Base-by-base conservation (phyloP, 2,797 vertebrate species). In the Melanotaenia parkinsoni region DNA sequence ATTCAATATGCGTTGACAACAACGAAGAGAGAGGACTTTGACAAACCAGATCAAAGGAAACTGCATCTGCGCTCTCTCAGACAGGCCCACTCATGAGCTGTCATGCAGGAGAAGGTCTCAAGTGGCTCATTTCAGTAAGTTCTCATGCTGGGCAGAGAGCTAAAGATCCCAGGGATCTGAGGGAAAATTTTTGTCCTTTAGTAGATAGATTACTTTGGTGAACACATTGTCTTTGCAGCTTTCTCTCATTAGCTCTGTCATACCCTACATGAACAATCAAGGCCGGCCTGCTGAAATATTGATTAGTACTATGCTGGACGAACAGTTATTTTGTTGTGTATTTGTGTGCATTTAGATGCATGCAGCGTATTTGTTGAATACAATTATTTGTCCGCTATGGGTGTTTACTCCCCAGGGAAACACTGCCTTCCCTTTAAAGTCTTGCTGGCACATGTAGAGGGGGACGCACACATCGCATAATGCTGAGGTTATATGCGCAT, bases 281-380 rank as follows among this genome's bases (percentile, higher is more conserved):
- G 81, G 72, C 70, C 13, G 65, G 58, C 79, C 79, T 92, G 70
- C 72, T 91, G 79, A 93, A 92, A 93, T 92, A 92, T 93, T 92
- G 89, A 93, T 92, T 77, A 87, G 86, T 72, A 70, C 70, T 24
- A 79, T 72, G 75, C 73, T 72, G 84, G 73, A 76, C 6, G 0
- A 2, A 32, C 69, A 70, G 57, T 74, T 74, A 45, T 63, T 77
- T 64, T 33, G 9, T 30, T 63, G 37, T 20, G 3, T 33, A 6
- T 38, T 60, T 66, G 75, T 2, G 58, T 18, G 13, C n/a, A 4
- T 50, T 28, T 70, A 59, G 60, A 50, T n/a, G 0, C 37, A 20
- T 43, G 24, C 45, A 62, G 80, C 79, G 62, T 68, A 75, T 83
- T 76, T 88, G 74, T 77, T 82, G 77, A 79, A 85, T 83, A 73